phyloP scores from a whole-genome alignment of 2,888 invertebrate genomes.

The Epinotia nisella region DNA sequence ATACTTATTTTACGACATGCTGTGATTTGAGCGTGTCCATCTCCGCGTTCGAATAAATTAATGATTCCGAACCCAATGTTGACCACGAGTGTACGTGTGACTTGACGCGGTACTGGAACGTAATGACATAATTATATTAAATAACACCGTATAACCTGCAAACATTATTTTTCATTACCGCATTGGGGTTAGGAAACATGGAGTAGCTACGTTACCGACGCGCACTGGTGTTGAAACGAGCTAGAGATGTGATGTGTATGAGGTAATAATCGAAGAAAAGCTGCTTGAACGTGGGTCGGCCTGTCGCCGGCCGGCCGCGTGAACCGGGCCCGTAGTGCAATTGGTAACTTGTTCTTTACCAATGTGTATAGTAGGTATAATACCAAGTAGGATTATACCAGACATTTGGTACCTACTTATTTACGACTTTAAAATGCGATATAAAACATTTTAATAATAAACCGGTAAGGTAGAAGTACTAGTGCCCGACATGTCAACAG shows the following conservation, averaged over 20 bases:
- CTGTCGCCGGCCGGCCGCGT: neutral
- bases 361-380: neutral
- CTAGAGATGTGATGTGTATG: slow-evolving; percentile 4
- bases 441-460: neutral
- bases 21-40: too few relatives aligned
- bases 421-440: neutral
- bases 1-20: too few relatives aligned
- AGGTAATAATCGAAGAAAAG: slow-evolving; percentile 22
- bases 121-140: slow-evolving; percentile 28
- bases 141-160: slow-evolving; percentile 19
- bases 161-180: slow-evolving; percentile 30
- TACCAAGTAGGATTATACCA: too few relatives aligned
- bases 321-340: neutral
- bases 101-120: slow-evolving; percentile 5
- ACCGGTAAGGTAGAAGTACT: too few relatives aligned
- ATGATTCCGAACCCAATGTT: too few relatives aligned
- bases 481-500: too few relatives aligned
- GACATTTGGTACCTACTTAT: neutral
- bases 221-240: slow-evolving; percentile 20
- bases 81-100: slow-evolving; percentile 3
- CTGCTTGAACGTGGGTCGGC: neutral
- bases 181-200: slow-evolving; percentile 23
- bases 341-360: neutral
- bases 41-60: too few relatives aligned
- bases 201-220: slow-evolving; percentile 10